Percentiles rank a stretch among this genome's conserved stretches.
phyloP scores from a whole-genome alignment of 2,888 invertebrate species.

The Caenorhabditis sp. region DNA sequence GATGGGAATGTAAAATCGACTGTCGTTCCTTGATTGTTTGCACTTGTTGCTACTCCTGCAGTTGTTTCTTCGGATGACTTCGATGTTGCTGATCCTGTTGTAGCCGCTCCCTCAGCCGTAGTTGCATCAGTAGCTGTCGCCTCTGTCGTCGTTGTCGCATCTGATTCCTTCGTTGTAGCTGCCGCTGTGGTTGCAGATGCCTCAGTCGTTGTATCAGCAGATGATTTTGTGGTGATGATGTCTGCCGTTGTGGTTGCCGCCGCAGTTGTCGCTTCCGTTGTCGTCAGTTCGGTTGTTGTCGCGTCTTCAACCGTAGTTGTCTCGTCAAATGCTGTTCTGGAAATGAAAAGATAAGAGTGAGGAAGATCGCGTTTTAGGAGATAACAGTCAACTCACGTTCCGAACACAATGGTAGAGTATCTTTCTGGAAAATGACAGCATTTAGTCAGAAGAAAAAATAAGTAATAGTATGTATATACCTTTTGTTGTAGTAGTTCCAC shows the following conservation, averaged over 20 bases:
- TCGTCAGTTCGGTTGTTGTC: slow-evolving; percentile 33
- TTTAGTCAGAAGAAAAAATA: background rate
- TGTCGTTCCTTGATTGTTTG: slow-evolving; percentile 22
- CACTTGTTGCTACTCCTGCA: background rate
- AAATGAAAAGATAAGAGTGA: background rate
- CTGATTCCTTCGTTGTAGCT: slow-evolving; percentile 15
- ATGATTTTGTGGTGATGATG: slow-evolving; percentile 12
- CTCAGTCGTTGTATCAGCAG: slow-evolving; percentile 13
- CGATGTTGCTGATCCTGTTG: background rate
- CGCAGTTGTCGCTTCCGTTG: slow-evolving; percentile 18
- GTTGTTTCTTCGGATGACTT: slow-evolving; percentile 10
- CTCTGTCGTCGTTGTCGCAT: slow-evolving; percentile 7
- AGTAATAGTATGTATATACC: too few relatives aligned
- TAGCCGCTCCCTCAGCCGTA: slow-evolving; percentile 17
- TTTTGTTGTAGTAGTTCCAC: slow-evolving; percentile 60
- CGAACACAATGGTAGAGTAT: slow-evolving; percentile 61
- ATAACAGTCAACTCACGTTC: slow-evolving; percentile 56
- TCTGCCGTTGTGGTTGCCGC: slow-evolving; percentile 20
- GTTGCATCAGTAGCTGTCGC: slow-evolving; percentile 11
- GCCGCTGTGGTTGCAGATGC: slow-evolving; percentile 22
- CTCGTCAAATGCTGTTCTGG: slow-evolving; percentile 46
- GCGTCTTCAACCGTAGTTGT: slow-evolving; percentile 40
- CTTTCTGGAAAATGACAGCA: slow-evolving; percentile 32
- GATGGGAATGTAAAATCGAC: slow-evolving; percentile 45
- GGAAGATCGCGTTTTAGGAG: background rate